A percentile compares a stretch with the other conserved stretches of the same genome.
Conservation (phyloP, 2,888 invertebrate species). For the Thysanoteuthis rhombus region DNA sequence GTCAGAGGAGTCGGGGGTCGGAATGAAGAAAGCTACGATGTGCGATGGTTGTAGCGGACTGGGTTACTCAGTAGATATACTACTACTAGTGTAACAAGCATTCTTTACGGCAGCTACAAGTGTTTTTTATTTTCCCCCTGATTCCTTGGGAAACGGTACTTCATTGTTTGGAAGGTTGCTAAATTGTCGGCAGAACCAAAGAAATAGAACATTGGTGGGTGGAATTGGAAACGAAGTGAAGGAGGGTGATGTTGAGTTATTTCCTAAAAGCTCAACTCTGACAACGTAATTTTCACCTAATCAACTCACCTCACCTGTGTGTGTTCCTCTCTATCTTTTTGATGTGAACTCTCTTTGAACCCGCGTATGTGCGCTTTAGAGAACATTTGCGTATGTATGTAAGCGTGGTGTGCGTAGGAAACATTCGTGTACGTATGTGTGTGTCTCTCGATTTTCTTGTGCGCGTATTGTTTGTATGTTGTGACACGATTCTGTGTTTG, state of each 20-base stretch:
- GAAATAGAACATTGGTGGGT: background rate
- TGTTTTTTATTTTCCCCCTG: background rate
- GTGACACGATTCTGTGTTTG: too few relatives aligned
- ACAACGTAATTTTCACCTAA: background rate
- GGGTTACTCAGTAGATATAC: background rate
- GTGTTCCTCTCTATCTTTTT: background rate
- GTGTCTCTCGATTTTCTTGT: too few relatives aligned
- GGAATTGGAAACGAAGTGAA: background rate
- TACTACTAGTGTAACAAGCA: background rate
- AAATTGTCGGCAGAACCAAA: slow-evolving; percentile 12
- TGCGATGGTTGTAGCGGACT: background rate
- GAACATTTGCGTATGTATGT: too few relatives aligned
- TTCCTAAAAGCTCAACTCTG: background rate
- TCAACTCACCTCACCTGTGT: background rate
- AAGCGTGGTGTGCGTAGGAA: too few relatives aligned
- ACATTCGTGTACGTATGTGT: too few relatives aligned
- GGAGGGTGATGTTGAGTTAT: background rate
- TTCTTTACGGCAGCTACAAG: background rate
- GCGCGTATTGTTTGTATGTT: too few relatives aligned
- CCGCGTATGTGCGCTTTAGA: background rate
- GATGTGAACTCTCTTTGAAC: background rate
- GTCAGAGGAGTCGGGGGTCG: background rate
- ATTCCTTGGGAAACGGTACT: background rate
- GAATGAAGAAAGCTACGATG: background rate
- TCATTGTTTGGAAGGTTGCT: background rate